These are phyloP conservation scores for Menidia beryllina DNA, from an alignment of 2,113 vertebrate species.

Conservation along the genomic window DNA sequence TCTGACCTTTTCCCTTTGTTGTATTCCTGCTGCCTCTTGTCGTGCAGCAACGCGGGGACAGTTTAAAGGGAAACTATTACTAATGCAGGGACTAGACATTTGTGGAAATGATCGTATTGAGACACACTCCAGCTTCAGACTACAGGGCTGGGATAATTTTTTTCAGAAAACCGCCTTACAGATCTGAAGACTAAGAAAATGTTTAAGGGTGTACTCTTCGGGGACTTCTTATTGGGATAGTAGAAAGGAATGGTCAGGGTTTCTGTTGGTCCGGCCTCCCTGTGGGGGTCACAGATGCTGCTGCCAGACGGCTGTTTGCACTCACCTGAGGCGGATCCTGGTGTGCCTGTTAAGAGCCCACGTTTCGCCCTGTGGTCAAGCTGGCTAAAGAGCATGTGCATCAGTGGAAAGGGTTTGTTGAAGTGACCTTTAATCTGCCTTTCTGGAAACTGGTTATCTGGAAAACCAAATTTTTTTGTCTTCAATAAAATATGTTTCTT, in stretches of 20 bases:
- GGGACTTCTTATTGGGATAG: neutral
- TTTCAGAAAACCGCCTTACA: neutral
- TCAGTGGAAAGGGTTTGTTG: too few species aligned
- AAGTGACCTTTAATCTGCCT: too few species aligned
- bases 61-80: slow-evolving; percentile 2
- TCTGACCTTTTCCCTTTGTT: slow-evolving; percentile 67
- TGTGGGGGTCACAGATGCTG: too few species aligned
- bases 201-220: neutral
- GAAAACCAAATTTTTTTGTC: too few species aligned
- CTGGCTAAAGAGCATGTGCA: too few species aligned
- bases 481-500: too few species aligned
- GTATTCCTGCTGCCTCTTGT: slow-evolving; percentile 52
- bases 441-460: too few species aligned
- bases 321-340: too few species aligned
- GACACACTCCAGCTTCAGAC: neutral
- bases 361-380: too few species aligned
- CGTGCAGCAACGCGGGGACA: neutral
- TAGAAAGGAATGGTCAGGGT: neutral
- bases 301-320: too few species aligned
- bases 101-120: neutral
- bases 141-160: neutral
- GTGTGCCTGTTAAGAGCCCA: too few species aligned
- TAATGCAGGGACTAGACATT: neutral
- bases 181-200: neutral
- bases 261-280: too few species aligned